Evolutionary conservation across 1,140 invertebrate genomes (phyloP), one percentile per base, ranked within the genome.

Genomic region (Musca domestica): DNA sequence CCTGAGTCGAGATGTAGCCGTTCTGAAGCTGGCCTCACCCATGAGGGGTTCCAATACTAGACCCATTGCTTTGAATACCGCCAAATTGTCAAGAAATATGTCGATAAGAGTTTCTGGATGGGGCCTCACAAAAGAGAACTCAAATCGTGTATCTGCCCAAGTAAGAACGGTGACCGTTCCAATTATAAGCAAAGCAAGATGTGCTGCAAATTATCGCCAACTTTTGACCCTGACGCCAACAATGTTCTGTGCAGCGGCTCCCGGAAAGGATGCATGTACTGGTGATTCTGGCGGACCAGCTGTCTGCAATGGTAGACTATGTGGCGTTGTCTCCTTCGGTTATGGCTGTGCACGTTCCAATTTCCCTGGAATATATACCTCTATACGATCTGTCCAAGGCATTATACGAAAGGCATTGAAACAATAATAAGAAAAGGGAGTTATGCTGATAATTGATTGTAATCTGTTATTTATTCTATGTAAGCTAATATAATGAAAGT

Each of bases 301-400:
- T 23, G 66, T 74, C 7, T 71, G 66, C 54, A 1, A 51, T 0
- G 69, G 65, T 6, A 72, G 74, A 51, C 30, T 78, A 5, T 78
- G 76, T n/a, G 76, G 76, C 27, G 71, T 78, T 22, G 74, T 78
- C 2, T 78, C 76, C 1, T 78, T 72, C 61, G 76, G 76, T 19
- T 69, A 74, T 12, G 68, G 76, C 17, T 78, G 76, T 51, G 76
- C 76, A 17, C 71, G 71, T 27, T 7, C 10, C 6, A 73, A 67
- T n/a, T 75, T 47, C 67, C 74, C 76, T 0, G 76, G 76, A 7
- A 75, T 78, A 34, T 78, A 78, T 17, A 76, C 76, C 15, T 73
- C 75, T 63, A 48, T 78, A 2, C 34, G 27, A 47, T 74, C 70
- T 52, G 69, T 84, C 84, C 17, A 67, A 23, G 70, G 71, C 10